Conservation (phyloP, 2,797 vertebrate genomes). For the Semaprochilodus insignis region DNA sequence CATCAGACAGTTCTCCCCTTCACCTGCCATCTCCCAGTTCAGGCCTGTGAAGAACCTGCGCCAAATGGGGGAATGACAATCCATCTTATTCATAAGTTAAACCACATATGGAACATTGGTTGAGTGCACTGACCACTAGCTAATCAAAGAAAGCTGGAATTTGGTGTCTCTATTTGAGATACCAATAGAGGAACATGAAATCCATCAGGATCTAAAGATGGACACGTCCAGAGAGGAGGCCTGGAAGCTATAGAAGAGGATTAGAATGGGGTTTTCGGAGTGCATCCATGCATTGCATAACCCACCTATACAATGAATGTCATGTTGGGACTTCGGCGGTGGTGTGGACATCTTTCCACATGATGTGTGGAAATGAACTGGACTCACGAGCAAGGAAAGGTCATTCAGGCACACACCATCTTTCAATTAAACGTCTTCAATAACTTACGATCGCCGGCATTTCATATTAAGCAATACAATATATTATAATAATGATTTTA, state of each 20-base stretch:
- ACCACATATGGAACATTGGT: conserved; percentile 34
- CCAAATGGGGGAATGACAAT: conserved; percentile 22
- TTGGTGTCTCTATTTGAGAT: conserved; percentile 14
- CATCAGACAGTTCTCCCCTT: not conserved
- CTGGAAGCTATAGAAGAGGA: conserved; percentile 13
- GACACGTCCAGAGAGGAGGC: conserved; percentile 20
- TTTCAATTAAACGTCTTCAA: conserved; percentile 15
- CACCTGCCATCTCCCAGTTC: conserved; percentile 4
- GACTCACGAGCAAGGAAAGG: conserved; percentile 10
- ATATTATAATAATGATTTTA: conserved; percentile 33
- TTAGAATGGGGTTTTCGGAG: not conserved
- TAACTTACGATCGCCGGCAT: conserved; percentile 30
- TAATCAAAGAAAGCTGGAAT: not conserved
- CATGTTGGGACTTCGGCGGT: conserved; percentile 44
- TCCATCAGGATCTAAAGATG: conserved; percentile 18
- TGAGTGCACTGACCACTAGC: not conserved
- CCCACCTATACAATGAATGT: conserved; percentile 59
- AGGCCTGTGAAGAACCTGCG: conserved; percentile 24
- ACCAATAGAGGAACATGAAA: conserved; percentile 15
- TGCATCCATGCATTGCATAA: conserved; percentile 46
- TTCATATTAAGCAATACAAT: conserved; percentile 68
- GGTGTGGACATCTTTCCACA: not conserved
- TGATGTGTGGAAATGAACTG: conserved; percentile 10
- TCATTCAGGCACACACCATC: conserved; percentile 28
- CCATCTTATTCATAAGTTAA: conserved; percentile 24